Conservation (phyloP, 1,140 invertebrate species). For the Drosophila malerkotliana region DNA sequence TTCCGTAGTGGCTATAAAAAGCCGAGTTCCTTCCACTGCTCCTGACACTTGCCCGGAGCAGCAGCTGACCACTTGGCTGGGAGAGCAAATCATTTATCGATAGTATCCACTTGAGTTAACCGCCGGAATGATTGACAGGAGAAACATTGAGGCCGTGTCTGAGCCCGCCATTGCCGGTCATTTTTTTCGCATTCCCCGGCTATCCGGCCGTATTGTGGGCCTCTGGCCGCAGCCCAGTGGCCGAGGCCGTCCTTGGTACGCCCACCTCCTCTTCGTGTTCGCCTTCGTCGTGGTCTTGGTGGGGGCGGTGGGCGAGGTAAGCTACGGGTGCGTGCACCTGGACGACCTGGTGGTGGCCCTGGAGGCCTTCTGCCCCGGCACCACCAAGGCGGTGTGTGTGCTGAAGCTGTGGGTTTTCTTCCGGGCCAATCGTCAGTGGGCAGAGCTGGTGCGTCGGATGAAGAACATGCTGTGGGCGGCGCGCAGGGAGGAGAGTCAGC, state of each 20-base stretch:
- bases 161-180: slow-evolving; percentile 46
- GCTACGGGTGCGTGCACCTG: slow-evolving; percentile 65
- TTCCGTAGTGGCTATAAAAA: slow-evolving; percentile 54
- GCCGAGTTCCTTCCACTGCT: slow-evolving; percentile 11
- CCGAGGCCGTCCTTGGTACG: slow-evolving; percentile 26
- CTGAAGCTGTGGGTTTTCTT: slow-evolving; percentile 72
- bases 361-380: slow-evolving; percentile 78
- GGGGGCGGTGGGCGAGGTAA: slow-evolving; percentile 65
- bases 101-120: slow-evolving; percentile 36
- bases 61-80: slow-evolving; percentile 26
- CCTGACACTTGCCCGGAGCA: slow-evolving; percentile 44
- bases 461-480: slow-evolving; percentile 46
- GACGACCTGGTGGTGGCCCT: slow-evolving; percentile 64
- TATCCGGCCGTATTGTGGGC: slow-evolving; percentile 64
- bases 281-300: slow-evolving; percentile 57
- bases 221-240: slow-evolving; percentile 59
- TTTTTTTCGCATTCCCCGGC: slow-evolving; percentile 66
- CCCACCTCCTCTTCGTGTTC: slow-evolving; percentile 51
- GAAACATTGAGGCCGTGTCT: slow-evolving; percentile 13
- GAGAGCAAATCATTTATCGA: slow-evolving; percentile 14
- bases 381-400: slow-evolving; percentile 71
- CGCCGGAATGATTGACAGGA: slow-evolving; percentile 41
- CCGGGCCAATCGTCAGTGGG: slow-evolving; percentile 53
- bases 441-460: slow-evolving; percentile 44
- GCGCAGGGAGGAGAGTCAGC: slow-evolving; percentile 26